Evolutionary conservation across 2,797 vertebrate species (phyloP).

Genomic region (Mus caroli): DNA sequence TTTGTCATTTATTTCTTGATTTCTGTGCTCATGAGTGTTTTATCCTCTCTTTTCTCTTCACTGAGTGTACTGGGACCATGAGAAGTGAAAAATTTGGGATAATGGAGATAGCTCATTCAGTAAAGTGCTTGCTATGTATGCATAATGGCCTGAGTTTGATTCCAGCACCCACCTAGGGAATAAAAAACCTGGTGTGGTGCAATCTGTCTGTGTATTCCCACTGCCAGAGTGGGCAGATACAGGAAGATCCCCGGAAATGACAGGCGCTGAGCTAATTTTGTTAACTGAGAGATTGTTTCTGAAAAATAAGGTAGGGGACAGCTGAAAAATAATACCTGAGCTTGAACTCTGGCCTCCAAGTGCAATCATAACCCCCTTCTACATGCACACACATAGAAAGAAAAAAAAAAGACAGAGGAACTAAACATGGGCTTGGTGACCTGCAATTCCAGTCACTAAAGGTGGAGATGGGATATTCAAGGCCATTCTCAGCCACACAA

Average conservation of each 20-base stretch:
- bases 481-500: neutral
- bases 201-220: neutral
- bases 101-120: neutral
- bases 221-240: neutral
- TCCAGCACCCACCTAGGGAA: neutral
- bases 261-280: neutral
- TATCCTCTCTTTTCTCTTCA: slow-evolving; percentile 24
- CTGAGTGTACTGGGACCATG: neutral
- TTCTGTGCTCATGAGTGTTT: neutral
- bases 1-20: slow-evolving; percentile 18
- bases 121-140: neutral
- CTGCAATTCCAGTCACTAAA: neutral
- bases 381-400: neutral
- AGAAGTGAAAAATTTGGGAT: neutral
- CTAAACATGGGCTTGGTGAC: neutral
- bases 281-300: neutral
- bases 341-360: neutral
- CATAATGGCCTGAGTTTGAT: neutral
- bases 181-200: neutral
- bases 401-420: neutral
- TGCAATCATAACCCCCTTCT: neutral
- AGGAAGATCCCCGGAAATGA: neutral
- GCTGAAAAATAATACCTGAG: neutral
- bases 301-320: neutral
- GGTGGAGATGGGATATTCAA: neutral